phyloP scores from a whole-genome alignment of 2,888 invertebrate genomes.

The Gastracanthus pulcherrimus region DNA sequence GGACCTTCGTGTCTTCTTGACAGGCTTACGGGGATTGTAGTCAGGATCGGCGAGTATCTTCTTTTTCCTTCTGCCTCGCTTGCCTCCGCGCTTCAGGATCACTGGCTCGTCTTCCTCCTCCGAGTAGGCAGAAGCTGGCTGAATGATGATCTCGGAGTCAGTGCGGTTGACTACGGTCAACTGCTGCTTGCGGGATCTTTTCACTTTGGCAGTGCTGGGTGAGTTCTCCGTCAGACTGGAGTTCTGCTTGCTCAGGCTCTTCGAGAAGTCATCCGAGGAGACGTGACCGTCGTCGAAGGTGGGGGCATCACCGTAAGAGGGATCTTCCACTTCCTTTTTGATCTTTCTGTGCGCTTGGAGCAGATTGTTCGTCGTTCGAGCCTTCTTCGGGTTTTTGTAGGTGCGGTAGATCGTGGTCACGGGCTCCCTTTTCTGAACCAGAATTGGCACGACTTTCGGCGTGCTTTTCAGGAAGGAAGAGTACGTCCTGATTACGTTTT shows the following conservation, averaged over 20 bases:
- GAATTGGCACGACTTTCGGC: slow-evolving; percentile 12
- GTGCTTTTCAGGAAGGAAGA: slow-evolving; percentile 14
- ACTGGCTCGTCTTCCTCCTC: slow-evolving; percentile 66
- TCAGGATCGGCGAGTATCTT: slow-evolving; percentile 63
- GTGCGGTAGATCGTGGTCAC: slow-evolving; percentile 25
- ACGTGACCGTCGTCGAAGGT: slow-evolving; percentile 27
- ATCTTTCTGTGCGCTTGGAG: slow-evolving; percentile 36
- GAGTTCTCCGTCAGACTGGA: background rate
- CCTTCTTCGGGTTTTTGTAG: slow-evolving; percentile 43
- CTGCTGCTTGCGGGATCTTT: slow-evolving; percentile 74
- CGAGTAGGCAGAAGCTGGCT: slow-evolving; percentile 69
- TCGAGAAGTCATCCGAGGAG: slow-evolving; percentile 29
- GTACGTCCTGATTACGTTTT: background rate
- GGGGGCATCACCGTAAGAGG: slow-evolving; percentile 13
- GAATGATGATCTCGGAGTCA: slow-evolving; percentile 75
- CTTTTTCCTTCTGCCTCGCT: slow-evolving; percentile 69
- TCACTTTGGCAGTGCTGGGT: slow-evolving; percentile 61
- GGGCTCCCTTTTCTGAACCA: slow-evolving; percentile 15
- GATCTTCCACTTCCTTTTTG: slow-evolving; percentile 46
- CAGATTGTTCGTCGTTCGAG: slow-evolving; percentile 41
- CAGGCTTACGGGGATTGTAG: slow-evolving; percentile 65
- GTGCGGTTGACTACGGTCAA: slow-evolving; percentile 73
- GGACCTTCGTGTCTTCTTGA: slow-evolving; percentile 61
- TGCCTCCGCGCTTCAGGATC: slow-evolving; percentile 63
- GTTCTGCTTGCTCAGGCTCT: background rate